Evolutionary conservation across 2,113 vertebrate genomes (phyloP).

Genomic region (Oncorhynchus kisutch): DNA sequence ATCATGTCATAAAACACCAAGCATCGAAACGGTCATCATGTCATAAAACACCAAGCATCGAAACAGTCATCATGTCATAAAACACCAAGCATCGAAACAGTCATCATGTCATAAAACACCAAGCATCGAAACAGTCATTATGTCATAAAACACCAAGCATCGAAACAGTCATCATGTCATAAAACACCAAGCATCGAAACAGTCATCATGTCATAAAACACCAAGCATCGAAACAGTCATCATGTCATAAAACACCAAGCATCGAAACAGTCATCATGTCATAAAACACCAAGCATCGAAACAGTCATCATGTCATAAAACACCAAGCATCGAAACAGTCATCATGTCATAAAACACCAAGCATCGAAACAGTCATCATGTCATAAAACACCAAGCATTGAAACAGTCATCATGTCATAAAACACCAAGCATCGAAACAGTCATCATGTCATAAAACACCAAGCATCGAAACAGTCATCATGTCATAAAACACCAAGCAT

Average conservation of each 20-base stretch:
- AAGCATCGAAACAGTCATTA: conserved; percentile 20
- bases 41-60: no score
- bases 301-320: conserved; percentile 44
- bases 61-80: no score
- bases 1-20: no score
- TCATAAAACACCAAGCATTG: background rate
- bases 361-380: conserved; percentile 22
- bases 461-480: conserved; percentile 22
- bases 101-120: no score
- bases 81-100: no score
- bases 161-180: conserved; percentile 26
- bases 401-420: conserved; percentile 29
- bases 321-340: conserved; percentile 48
- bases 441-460: conserved; percentile 23
- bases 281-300: no score
- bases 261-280: conserved; percentile 25
- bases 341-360: conserved; percentile 12
- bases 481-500: background rate
- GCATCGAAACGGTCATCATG: no score
- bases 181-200: background rate
- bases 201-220: conserved; percentile 62
- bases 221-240: conserved; percentile 41
- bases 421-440: conserved; percentile 54
- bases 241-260: background rate
- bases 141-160: background rate